A percentile compares a stretch with the other conserved stretches of the same genome.
These are phyloP conservation scores for Drosophila gaucha DNA, from an alignment of 2,888 invertebrate genomes.

Conservation along the genomic window DNA sequence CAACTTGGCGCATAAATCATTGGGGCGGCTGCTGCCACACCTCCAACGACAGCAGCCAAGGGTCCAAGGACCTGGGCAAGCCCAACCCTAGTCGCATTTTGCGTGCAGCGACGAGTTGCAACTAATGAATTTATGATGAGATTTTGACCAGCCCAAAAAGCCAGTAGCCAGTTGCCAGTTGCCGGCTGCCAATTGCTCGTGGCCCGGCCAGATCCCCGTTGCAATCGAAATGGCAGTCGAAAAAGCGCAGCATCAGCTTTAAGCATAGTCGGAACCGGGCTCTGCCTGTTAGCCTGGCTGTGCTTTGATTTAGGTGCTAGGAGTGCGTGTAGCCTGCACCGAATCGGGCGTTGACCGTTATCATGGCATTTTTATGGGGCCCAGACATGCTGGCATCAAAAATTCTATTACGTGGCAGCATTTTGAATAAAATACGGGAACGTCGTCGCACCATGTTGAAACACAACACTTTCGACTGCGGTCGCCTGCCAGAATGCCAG, in stretches of 20 bases:
- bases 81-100: constrained; percentile 44
- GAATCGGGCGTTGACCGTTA: constrained; percentile 71
- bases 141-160: constrained; percentile 64
- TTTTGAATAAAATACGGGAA: constrained; percentile 78
- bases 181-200: constrained; percentile 4
- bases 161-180: constrained; percentile 31
- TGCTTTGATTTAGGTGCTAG: constrained; percentile 38
- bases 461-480: constrained; percentile 77
- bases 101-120: constrained; percentile 69
- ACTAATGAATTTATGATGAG: constrained; percentile 81
- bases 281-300: neutral
- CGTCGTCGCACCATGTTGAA: constrained; percentile 53
- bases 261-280: neutral
- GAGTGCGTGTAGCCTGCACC: constrained; percentile 36
- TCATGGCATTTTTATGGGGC: constrained; percentile 76
- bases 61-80: constrained; percentile 17
- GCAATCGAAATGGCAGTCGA: constrained; percentile 52
- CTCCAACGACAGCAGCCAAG: constrained; percentile 58
- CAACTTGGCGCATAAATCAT: constrained; percentile 77
- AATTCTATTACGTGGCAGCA: constrained; percentile 79
- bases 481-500: constrained; percentile 40
- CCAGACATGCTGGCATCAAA: constrained; percentile 79
- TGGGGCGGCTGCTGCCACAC: constrained; percentile 60
- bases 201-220: constrained; percentile 5
- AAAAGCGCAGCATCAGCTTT: constrained; percentile 27